phyloP scores from a whole-genome alignment of 2,888 invertebrate genomes.

The Drosophila conformis region DNA sequence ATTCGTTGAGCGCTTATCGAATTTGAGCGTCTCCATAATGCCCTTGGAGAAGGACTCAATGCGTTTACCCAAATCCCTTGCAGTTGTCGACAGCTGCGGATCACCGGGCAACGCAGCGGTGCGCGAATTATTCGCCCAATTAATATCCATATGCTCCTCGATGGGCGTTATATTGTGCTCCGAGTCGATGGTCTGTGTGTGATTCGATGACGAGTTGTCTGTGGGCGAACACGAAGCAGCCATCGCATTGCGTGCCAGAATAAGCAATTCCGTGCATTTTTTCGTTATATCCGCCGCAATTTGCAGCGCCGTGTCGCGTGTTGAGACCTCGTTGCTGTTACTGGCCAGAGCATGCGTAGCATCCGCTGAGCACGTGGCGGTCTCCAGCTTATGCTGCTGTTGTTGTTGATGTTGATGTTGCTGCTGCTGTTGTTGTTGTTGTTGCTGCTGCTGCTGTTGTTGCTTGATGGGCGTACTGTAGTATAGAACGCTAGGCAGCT shows the following conservation, averaged over 20 bases:
- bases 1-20: slow-evolving; percentile 85
- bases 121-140: slow-evolving; percentile 84
- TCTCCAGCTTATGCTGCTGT: slow-evolving; percentile 20
- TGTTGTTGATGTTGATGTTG: slow-evolving; percentile 46
- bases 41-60: slow-evolving; percentile 85
- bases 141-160: slow-evolving; percentile 85
- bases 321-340: slow-evolving; percentile 74
- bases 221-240: slow-evolving; percentile 86
- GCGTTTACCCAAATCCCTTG: slow-evolving; percentile 84
- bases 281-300: slow-evolving; percentile 92
- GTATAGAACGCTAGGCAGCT: slow-evolving; percentile 96
- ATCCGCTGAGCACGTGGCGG: slow-evolving; percentile 21
- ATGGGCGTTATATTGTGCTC: slow-evolving; percentile 85
- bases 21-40: slow-evolving; percentile 85
- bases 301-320: slow-evolving; percentile 87
- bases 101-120: slow-evolving; percentile 82
- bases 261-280: slow-evolving; percentile 91
- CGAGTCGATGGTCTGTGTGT: slow-evolving; percentile 85
- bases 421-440: slow-evolving; percentile 7
- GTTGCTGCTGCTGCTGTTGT: slow-evolving; percentile 61
- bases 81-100: slow-evolving; percentile 81
- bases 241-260: slow-evolving; percentile 90
- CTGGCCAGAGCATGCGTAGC: slow-evolving; percentile 35
- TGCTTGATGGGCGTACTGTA: slow-evolving; percentile 84
- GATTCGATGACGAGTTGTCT: slow-evolving; percentile 86